Conservation (phyloP, 2,113 vertebrate genomes). For the Scolopax mira region DNA sequence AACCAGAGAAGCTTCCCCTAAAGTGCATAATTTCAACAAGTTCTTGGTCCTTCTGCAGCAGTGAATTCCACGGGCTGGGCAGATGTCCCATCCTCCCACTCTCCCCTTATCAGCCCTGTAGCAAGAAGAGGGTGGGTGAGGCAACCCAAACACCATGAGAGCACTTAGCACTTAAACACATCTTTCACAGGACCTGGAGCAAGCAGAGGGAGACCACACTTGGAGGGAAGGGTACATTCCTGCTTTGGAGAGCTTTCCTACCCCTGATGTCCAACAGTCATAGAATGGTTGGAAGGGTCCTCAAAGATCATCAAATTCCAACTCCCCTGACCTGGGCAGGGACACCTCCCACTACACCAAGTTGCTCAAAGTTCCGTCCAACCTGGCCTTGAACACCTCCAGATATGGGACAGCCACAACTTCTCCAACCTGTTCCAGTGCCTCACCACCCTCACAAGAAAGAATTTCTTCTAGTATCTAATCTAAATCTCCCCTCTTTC, state of each 20-base stretch:
- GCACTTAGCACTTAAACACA: background rate
- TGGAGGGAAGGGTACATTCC: background rate
- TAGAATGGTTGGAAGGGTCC: no score
- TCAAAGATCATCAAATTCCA: no score
- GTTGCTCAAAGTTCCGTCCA: no score
- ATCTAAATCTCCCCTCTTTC: no score
- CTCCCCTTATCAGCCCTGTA: background rate
- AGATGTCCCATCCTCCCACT: background rate
- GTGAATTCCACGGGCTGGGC: background rate
- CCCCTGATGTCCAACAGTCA: background rate
- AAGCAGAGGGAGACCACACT: background rate
- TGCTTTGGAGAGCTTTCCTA: background rate
- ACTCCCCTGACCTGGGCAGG: no score
- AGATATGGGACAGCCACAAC: no score
- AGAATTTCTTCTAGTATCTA: no score
- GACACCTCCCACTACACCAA: no score
- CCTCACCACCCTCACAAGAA: no score
- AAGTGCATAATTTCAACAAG: background rate
- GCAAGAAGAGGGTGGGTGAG: background rate
- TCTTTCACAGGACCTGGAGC: background rate
- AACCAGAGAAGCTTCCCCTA: background rate
- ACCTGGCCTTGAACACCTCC: no score
- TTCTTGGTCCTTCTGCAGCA: background rate
- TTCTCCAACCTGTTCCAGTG: no score
- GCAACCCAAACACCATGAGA: background rate